phyloP scores from a whole-genome alignment of 2,113 vertebrate genomes.

The Sander vitreus region DNA sequence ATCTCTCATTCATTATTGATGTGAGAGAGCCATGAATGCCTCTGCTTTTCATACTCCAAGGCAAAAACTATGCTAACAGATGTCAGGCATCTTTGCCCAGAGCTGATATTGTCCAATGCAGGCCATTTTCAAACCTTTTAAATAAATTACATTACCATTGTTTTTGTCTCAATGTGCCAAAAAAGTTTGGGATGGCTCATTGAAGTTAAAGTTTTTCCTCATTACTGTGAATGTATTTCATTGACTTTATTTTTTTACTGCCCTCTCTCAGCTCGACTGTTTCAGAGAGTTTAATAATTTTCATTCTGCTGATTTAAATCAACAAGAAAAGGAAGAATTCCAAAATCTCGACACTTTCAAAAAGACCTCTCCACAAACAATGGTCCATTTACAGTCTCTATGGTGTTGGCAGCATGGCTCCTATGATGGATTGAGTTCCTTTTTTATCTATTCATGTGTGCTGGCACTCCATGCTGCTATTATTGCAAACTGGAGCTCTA shows the following conservation, averaged over 20 bases:
- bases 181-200: background rate
- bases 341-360: constrained; percentile 12
- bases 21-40: constrained; percentile 80
- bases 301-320: constrained; percentile 34
- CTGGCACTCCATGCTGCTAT: constrained; percentile 43
- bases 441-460: constrained; percentile 45
- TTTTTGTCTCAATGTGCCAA: constrained; percentile 11
- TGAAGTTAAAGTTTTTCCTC: constrained; percentile 12
- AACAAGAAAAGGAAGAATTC: constrained; percentile 31
- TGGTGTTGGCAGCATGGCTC: constrained; percentile 44
- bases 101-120: constrained; percentile 16
- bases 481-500: constrained; percentile 44
- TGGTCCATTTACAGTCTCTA: constrained; percentile 50
- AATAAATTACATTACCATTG: constrained; percentile 8
- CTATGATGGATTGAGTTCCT: constrained; percentile 31
- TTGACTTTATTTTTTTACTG: constrained; percentile 12
- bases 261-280: background rate
- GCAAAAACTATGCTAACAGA: constrained; percentile 74
- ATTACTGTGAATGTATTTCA: background rate
- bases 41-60: constrained; percentile 78
- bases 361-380: constrained; percentile 16
- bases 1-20: constrained; percentile 89
- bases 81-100: constrained; percentile 48
- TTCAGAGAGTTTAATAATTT: constrained; percentile 5
- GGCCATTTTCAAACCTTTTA: constrained; percentile 14